phyloP scores from a whole-genome alignment of 2,888 invertebrate genomes.

The Rhodophaea formosa region DNA sequence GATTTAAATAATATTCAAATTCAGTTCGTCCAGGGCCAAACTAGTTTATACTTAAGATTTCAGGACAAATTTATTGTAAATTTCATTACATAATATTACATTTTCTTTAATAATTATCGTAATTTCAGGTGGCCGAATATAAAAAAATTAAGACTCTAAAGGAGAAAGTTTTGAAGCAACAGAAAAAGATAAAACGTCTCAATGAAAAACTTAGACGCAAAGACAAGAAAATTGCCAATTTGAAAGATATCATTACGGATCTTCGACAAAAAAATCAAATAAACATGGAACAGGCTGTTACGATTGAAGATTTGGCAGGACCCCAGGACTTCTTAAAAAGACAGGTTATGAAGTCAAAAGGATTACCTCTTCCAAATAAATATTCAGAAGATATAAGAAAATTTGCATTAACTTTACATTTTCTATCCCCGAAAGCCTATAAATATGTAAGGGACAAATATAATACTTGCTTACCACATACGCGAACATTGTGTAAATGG shows the following conservation, averaged over 20 bases:
- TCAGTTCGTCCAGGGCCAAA: too few relatives aligned
- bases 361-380: conserved; percentile 11
- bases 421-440: conserved; percentile 18
- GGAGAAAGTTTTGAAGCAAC: too few relatives aligned
- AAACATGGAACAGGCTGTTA: too few relatives aligned
- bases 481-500: conserved; percentile 16
- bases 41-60: too few relatives aligned
- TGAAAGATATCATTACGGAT: conserved; percentile 37
- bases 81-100: too few relatives aligned
- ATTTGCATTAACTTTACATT: too few relatives aligned
- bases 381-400: conserved; percentile 17
- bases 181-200: neutral
- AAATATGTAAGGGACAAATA: conserved; percentile 14
- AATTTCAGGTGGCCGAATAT: too few relatives aligned
- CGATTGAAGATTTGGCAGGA: conserved; percentile 5
- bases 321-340: conserved; percentile 11
- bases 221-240: conserved; percentile 44
- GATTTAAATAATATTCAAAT: too few relatives aligned
- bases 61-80: too few relatives aligned
- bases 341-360: conserved; percentile 8
- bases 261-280: too few relatives aligned
- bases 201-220: conserved; percentile 15
- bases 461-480: conserved; percentile 18
- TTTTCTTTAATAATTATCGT: too few relatives aligned
- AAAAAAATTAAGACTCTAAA: too few relatives aligned